Evolutionary conservation across 2,888 invertebrate genomes (phyloP), one percentile per base, ranked within the genome.

Genomic region (Metopia argyrocephala): DNA sequence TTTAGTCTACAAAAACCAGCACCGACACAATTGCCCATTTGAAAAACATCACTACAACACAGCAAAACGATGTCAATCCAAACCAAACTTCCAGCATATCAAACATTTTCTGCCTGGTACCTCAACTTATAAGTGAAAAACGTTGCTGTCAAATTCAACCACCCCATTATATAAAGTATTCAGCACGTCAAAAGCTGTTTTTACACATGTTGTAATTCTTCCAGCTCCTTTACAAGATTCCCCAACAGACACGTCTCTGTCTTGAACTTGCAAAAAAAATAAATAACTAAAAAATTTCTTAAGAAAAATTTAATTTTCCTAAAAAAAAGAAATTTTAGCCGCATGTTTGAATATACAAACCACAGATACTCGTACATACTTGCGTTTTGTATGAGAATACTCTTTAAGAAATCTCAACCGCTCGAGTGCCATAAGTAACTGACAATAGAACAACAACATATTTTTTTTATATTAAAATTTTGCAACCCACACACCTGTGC

Each of bases 401-500:
- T 38, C 38, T 28, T 9, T 18, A 18, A 66, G 18, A 80, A 78
- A 56, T 54, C 70, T 74, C 69, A 70, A 31, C 68, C 66, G 66
- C 21, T 12, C 27, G 7, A 27, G 7, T 21, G 65, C 65, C 65
- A 78, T 78, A 76, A 76, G 50, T n/a, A 75, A 70, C 81, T 78
- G 81, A 66, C 81, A 78, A 66, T 45, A 65, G 38, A 38, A 62
- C 70, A 61, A 57, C 65, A 59, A 65, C 9, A 38, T 69, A 78
- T 27, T 52, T 23, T 21, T 12, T 52, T 80, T 48, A 66, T 70
- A 70, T 70, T 66, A 71, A 66, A 56, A 75, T 75, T 65, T 56
- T 56, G 9, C 81, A 81, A 78, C 81, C 81, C 81, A 81, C 81
- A 81, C 78, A 81, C 70, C 78, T 78, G 74, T 75, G 74, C 70